Evolutionary conservation across 2,797 vertebrate genomes (phyloP), one percentile per base, ranked within the genome.

Genomic region (Chaetodon trifasciatus): DNA sequence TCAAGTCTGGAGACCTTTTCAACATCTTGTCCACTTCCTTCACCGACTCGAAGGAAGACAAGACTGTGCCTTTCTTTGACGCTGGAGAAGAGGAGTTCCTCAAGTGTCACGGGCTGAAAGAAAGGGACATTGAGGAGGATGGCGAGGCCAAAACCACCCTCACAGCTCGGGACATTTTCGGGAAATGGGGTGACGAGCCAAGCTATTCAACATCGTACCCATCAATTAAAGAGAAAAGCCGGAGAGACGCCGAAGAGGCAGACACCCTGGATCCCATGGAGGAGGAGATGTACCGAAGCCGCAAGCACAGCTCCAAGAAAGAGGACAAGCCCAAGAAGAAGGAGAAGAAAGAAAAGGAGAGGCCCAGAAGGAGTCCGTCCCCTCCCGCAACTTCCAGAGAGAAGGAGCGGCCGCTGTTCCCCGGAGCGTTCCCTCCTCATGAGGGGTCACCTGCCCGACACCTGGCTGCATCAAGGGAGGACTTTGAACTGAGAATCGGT

Each of bases 161-260:
- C 0, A 95, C 96, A 0, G 89, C 95, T 8, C 95, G 97, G 70
- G 97, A 98, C 15, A 96, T 98, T 58, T 94, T 97, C 0, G 97
- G 97, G 60, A 99, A 99, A 68, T 99, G 98, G 98, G 97, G 97
- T 80, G 98, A 98, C 0, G 95, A 96, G 79, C 90, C 96, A 3
- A 93, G 92, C 32, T 98, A 96, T 39, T 21, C 92, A 0, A 82
- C 89, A 0, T 85, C 91, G 57, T 88, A 96, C 78, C 92, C 93
- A 8, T 61, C 91, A 1, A 87, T 91, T 0, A 98, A 98, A 78
- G 97, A 98, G 77, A 96, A 97, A 50, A 93, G 93, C 23, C 96
- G 96, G 39, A 95, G 97, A 73, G 86, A 92, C 0, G 42, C 95
- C 0, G 97, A 97, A 24, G 93, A 96, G 47, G 94, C 94, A 0